Evolutionary conservation across 2,797 vertebrate species (phyloP), one percentile per base, ranked within the genome.

Genomic region (Arctocebus calabarensis): DNA sequence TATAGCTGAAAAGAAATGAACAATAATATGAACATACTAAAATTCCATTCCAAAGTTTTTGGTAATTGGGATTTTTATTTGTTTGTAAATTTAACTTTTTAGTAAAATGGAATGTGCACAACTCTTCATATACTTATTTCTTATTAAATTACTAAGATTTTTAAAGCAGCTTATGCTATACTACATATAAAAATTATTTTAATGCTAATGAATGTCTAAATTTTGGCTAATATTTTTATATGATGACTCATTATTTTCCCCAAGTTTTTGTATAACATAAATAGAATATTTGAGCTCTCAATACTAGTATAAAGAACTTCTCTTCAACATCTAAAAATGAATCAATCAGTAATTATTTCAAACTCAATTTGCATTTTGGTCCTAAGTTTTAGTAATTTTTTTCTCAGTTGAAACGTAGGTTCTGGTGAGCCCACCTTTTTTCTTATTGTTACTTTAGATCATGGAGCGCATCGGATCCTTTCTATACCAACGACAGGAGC

Each of bases 401-500:
- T 91, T 97, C 89, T 93, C 73, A 95, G 45, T 84, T 96, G 68
- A 97, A 90, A 78, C 90, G 0, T 93, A 90, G 95, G 74, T 98
- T 95, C 97, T 96, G 95, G 97, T 98, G 97, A 98, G 98, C 98
- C 98, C 98, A 98, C 98, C 97, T 98, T 98, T 90, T 99, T 96
- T 99, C 98, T 99, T 99, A 98, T 99, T 99, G 97, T 98, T 98
- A 96, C 99, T 99, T 99, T 99, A 99, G 99, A 99, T 99, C 99
- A 86, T 99, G 99, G 99, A 99, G 98, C 98, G 98, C 99, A 97
- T 97, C 98, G 73, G 99, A 99, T 97, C 99, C 99, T 98, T 99
- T 98, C 99, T 99, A 98, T 99, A 98, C 99, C 98, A 99, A 98
- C 97, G 99, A 99, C 98, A 99, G 99, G 98, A 99, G 99, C 98